A percentile compares a stretch with the other conserved stretches of the same genome.
Conservation (phyloP, 1,140 invertebrate species). For the Atta texana region DNA sequence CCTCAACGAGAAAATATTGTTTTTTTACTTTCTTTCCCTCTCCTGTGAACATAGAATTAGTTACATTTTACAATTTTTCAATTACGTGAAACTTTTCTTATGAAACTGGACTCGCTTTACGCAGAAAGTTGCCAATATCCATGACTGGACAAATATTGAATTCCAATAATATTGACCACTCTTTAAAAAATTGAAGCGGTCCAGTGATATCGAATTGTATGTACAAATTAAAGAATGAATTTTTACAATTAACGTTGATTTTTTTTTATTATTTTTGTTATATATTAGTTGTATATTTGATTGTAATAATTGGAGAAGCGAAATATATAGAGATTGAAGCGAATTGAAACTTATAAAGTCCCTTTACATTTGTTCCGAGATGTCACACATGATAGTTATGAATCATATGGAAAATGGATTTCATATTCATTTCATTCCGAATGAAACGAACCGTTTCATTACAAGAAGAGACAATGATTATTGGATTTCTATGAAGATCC, state of each 20-base stretch:
- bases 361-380: background rate
- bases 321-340: background rate
- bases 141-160: background rate
- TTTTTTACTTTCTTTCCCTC: background rate
- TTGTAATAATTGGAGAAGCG: background rate
- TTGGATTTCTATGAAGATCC: constrained; percentile 41
- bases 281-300: background rate
- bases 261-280: background rate
- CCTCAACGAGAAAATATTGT: constrained; percentile 34
- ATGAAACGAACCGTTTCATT: background rate
- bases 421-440: constrained; percentile 4
- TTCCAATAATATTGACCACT: constrained; percentile 7
- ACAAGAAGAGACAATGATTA: background rate
- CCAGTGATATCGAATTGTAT: background rate
- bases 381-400: background rate
- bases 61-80: background rate
- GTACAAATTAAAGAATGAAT: background rate
- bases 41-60: background rate
- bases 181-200: background rate
- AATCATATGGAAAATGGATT: constrained; percentile 12
- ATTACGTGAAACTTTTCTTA: background rate
- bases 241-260: background rate
- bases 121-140: background rate
- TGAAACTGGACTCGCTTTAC: background rate
- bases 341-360: background rate